These are phyloP conservation scores for Cardiocondyla obscurior DNA, from an alignment of 1,140 invertebrate species.

Conservation along the genomic window DNA sequence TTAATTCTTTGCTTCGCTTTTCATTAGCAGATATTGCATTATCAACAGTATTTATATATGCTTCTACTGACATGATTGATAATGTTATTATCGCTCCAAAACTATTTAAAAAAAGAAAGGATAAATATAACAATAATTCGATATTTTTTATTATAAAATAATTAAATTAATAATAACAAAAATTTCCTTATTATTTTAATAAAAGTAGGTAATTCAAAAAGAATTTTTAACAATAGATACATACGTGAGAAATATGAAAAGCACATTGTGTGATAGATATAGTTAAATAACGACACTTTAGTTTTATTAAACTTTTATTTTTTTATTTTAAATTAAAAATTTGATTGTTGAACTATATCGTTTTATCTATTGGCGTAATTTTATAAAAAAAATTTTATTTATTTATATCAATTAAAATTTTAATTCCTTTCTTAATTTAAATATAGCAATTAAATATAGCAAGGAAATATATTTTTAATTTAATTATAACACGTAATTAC, in stretches of 20 bases:
- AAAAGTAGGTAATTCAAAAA: too few species aligned
- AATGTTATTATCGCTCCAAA: not conserved
- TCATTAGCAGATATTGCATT: constrained; percentile 80
- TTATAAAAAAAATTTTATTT: not conserved
- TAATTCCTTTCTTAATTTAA: not conserved
- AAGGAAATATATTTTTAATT: not conserved
- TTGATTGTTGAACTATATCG: not conserved
- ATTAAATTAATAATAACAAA: not conserved
- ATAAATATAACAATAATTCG: not conserved
- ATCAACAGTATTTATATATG: constrained; percentile 3
- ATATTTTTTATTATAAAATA: not conserved
- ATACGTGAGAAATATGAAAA: not conserved
- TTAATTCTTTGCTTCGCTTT: constrained; percentile 90
- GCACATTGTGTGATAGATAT: not conserved
- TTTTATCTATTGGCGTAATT: not conserved
- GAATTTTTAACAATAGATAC: not conserved
- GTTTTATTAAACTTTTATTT: not conserved
- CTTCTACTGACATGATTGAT: not conserved
- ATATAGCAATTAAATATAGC: not conserved
- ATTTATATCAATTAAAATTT: not conserved
- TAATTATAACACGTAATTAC: not conserved
- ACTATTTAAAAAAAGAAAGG: not conserved
- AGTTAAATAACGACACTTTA: not conserved
- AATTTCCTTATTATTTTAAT: too few species aligned
- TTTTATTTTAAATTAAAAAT: not conserved